Evolutionary conservation across 1,140 invertebrate species (phyloP), one percentile per base, ranked within the genome.

Genomic region (Danaus plexippus): DNA sequence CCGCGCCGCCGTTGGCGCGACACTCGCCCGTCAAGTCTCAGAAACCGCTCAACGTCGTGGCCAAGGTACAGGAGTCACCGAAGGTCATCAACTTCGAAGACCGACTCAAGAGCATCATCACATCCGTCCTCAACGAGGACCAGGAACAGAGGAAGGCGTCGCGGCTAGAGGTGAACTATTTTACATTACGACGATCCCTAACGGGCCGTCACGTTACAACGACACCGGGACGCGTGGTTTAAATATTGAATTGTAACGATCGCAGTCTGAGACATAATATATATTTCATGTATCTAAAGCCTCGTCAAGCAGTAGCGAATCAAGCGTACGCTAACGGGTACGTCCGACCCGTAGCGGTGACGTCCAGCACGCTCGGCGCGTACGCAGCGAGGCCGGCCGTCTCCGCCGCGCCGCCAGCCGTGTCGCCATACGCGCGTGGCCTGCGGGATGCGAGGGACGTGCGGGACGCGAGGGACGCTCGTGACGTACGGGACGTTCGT

Each of bases 81-180:
- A 91, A 93, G 70, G 93, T 96, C 15, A 92, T 93, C 13, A 95
- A 96, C 80, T 97, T 96, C 75, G 95, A 97, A 77, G 95, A 97
- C 79, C 89, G 95, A n/a, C 88, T 97, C 5, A 96, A 97, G 80
- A 95, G 93, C 78, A 96, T 97, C 50, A 97, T 97, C 52, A 96
- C 95, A 4, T 95, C 93, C 43, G 94, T 95, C 12, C 79, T 97
- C 4, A 96, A 97, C 78, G 95, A 96, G 75, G 94, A 96, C 53
- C 80, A 85, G 67, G 87, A 88, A 62, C 87, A 88, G 54, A 71
- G 85, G 11, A 87, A 87, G 58, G 80, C 84, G 40, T 75, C 78
- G 46, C 74, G 71, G 32, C 61, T 73, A 3, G 71, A 73, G 64
- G 70, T 73, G 44, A 50, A 50, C 50, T 6, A n/a, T 12, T 47